A percentile compares a stretch with the other conserved stretches of the same genome.
phyloP scores from a whole-genome alignment of 1,140 invertebrate genomes.

The Lasaia peninsularis region DNA sequence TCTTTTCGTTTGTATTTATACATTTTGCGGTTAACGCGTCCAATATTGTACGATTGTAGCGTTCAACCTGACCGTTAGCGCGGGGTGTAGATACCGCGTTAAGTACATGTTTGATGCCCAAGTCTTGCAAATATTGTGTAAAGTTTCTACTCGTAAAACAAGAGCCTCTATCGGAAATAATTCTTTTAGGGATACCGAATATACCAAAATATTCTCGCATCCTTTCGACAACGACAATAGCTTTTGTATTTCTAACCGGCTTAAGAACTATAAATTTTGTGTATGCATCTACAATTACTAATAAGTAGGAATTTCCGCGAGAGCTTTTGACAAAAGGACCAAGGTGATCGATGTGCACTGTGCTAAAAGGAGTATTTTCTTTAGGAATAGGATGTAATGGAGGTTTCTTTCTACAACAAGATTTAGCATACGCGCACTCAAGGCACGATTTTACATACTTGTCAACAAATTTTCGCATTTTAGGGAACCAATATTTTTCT shows the following conservation, averaged over 20 bases:
- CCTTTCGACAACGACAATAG: not conserved
- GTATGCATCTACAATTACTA: not conserved
- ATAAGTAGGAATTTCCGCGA: not conserved
- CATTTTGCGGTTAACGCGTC: constrained; percentile 6
- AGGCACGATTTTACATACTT: not conserved
- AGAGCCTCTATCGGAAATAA: constrained; percentile 16
- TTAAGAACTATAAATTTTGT: not conserved
- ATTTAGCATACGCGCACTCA: not conserved
- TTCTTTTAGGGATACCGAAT: constrained; percentile 19
- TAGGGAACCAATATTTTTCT: constrained; percentile 13
- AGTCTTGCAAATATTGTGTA: constrained; percentile 7
- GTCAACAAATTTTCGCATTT: constrained; percentile 10
- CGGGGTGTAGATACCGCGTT: constrained; percentile 1
- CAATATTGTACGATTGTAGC: not conserved
- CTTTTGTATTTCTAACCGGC: not conserved
- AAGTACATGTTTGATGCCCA: constrained; percentile 9
- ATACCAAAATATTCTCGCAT: constrained; percentile 17
- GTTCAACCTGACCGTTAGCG: constrained; percentile 5
- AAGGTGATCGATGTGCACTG: not conserved
- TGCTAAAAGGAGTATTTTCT: not conserved
- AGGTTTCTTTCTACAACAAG: not conserved
- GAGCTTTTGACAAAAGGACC: not conserved
- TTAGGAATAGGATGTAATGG: not conserved
- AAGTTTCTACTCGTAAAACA: constrained; percentile 11
- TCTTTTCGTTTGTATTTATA: not conserved